Percentiles rank a stretch among this genome's conserved stretches.
phyloP scores from a whole-genome alignment of 2,113 vertebrate genomes.

The Aythya baeri region DNA sequence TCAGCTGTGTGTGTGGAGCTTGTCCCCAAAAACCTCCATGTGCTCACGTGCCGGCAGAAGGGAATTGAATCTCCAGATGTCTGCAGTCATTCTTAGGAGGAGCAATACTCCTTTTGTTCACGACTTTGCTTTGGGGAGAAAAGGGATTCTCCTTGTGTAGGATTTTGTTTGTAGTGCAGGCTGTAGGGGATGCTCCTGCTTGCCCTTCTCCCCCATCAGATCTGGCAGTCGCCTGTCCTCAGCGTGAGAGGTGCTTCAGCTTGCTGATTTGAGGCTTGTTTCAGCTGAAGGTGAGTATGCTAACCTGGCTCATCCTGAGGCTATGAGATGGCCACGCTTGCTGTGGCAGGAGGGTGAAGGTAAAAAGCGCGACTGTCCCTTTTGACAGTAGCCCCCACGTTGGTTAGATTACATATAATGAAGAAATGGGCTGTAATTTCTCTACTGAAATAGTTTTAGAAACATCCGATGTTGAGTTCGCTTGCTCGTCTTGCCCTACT shows the following conservation, averaged over 20 bases:
- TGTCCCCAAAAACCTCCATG: not conserved
- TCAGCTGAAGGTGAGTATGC: not conserved
- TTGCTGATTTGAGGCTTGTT: not conserved
- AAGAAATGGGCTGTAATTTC: not conserved
- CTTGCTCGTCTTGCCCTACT: not conserved
- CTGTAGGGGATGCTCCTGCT: too few species aligned
- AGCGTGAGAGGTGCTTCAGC: not conserved
- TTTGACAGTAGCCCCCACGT: not conserved
- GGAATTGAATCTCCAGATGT: not conserved
- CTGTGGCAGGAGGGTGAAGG: not conserved
- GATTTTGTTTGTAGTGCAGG: not conserved
- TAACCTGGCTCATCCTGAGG: conserved; percentile 12
- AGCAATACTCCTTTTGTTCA: not conserved
- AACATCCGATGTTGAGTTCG: not conserved
- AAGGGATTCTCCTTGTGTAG: not conserved
- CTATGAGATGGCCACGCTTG: not conserved
- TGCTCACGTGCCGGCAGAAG: not conserved
- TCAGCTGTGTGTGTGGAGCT: not conserved
- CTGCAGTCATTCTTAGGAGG: not conserved
- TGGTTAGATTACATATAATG: not conserved
- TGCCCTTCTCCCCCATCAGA: too few species aligned
- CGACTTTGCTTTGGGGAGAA: not conserved
- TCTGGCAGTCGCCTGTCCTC: too few species aligned
- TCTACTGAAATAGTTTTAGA: not conserved
- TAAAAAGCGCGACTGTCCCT: not conserved